Evolutionary conservation across 2,797 vertebrate genomes (phyloP), one percentile per base, ranked within the genome.

Genomic region (Pempheris klunzingeri): DNA sequence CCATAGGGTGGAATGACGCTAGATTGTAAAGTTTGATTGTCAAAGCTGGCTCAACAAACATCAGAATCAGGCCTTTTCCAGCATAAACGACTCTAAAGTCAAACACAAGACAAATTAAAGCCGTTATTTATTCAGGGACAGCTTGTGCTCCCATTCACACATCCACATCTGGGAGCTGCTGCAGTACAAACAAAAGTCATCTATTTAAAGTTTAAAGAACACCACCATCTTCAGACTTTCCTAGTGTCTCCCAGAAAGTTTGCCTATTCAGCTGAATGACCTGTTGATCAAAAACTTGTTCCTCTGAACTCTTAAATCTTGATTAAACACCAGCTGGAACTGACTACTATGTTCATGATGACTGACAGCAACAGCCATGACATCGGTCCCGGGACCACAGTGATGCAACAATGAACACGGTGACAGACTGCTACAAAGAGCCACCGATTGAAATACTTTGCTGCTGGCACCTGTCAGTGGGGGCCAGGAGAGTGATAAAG

Each of bases 381-480:
- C 63, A 65, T 79, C 57, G 47, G 47, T 47, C 57, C 6, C 11
- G 1, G 13, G 39, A 8, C 24, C 26, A 41, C n/a, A 3, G 77
- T 53, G 74, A 75, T 43, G 77, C 70, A 69, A 75, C 73, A 43
- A 7, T 5, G 1, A 36, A 18, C 53, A 24, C 9, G 55, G 36
- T 73, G 83, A 84, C 64, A 70, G 87, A 81, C 34, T 0, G 18
- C 26, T 47, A 3, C 53, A 60, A 58, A 75, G 43, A 68, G 52
- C 41, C 58, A 50, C 41, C 30, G 17, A 67, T 22, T 47, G 71
- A 85, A 83, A 74, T 39, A 50, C 28, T 50, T 75, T 54, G 34
- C 62, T 38, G 52, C 62, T 52, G 71, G 34, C 75, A 87, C 72
- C 75, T 84, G 82, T 78, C 74, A 63, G 50, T 20, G 52, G 69